Evolutionary conservation across 1,140 invertebrate genomes (phyloP), one percentile per base, ranked within the genome.

Genomic region (Xylocopa sonorina): DNA sequence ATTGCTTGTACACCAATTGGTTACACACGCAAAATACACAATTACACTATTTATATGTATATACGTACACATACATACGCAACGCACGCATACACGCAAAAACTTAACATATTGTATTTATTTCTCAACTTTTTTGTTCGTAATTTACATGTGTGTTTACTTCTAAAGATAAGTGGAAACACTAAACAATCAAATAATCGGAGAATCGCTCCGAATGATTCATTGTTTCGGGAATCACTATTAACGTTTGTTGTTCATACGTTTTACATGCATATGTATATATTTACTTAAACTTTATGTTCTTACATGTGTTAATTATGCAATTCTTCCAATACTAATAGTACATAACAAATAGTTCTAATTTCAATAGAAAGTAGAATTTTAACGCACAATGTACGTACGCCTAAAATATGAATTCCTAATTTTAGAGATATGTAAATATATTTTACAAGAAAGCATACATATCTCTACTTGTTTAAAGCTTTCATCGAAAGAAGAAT

Each of bases 401-500:
- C 1, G 18, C 18, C 9, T 24, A 53, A n/a, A 24, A 41, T 24
- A 38, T 14, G 14, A 63, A 53, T 62, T 64, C 5, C n/a, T 29
- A 53, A 0, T n/a, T 63, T 51, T n/a, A 53, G n/a, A 16, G 27
- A 48, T 21, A 16, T 34, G 34, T 12, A 34, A 9, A 55, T n/a
- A 29, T 53, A 5, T 29, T 27, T 3, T 48, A 18, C 18, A 48
- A 34, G 21, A 29, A n/a, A n/a, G n/a, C n/a, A n/a, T n/a, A 46
- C 32, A 32, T n/a, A 43, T 24, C 50, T 62, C 16, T 27, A 14
- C 21, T 71, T n/a, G 12, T 48, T 29, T 16, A 34, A 67, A 46
- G n/a, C n/a, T 67, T 76, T 53, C 10, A 53, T 46, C 46, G 48
- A 57, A 71, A 66, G 29, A 75, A 80, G 41, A 74, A 77, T 71